Base-by-base conservation (phyloP, 1,140 invertebrate genomes). In the Sinonovacula constricta region DNA sequence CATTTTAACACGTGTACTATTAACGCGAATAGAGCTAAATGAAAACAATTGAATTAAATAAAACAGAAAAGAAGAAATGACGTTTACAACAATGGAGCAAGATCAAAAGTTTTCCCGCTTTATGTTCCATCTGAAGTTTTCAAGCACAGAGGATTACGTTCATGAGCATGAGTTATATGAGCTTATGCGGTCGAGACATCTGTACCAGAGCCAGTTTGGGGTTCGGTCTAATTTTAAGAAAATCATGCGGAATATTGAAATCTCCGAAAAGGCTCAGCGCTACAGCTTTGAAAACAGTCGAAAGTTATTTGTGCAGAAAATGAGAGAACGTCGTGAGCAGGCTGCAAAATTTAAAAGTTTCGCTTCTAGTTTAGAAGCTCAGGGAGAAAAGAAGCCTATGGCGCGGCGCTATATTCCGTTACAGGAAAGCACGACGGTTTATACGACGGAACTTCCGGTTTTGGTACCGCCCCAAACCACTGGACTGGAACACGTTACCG, bases 151-250 rank as follows among this genome's bases (percentile, higher is more conserved):
- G 26, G 72, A 76, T 0, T 76, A 66, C 26, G 28, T 76, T 2
- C 45, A 76, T 65, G 75, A 78, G 24, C 75, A 70, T 24, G 75
- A 78, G 39, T 39, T 78, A 10, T 78, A 69, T 39, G 75, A 78
- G 34, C 30, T 78, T 18, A 78, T 78, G 75, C n/a, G 66, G 15
- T 78, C 75, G 18, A 57, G 75, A 33, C 59, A 78, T 31, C 28
- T 78, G 33, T 78, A 69, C 34, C 75, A 78, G 51, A 51, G 49
- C 12, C 75, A 78, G 49, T 78, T 69, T 54, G 75, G 56, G 3
- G 54, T 78, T 15, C 34, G 66, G 30, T 63, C 34, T 7, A 78
- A 69, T 31, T 69, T 33, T 22, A 68, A 63, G 22, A 78, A 78
- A 36, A 33, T 36, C 10, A 78, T 69, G 39, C 14, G 66, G 18